Base-by-base conservation (phyloP, 2,888 invertebrate species). In the Melanotus villosus region DNA sequence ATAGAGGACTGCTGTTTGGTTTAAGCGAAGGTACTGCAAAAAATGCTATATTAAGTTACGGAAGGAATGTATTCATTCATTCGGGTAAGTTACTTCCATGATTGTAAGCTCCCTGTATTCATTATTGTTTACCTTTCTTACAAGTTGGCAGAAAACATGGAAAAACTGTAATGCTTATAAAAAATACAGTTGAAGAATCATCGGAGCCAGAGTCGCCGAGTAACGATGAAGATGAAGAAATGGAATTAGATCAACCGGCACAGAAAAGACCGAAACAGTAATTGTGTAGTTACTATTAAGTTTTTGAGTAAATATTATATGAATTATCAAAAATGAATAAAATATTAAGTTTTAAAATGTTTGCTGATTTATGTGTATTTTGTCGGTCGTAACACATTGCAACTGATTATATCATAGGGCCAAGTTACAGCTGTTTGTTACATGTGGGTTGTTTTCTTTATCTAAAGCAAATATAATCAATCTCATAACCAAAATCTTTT, bases 21-120 rank as follows among this genome's bases (percentile, higher is more conserved):
- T 83, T 94, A 2, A 91, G 89, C 56, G 90, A 90, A 80, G 88
- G 88, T 75, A 90, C 92, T 80, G 89, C 92, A 36, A 90, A 92
- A 81, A 89, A 89, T 79, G 87, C 90, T 0, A 85, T 94, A 30
- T 85, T 76, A 84, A 85, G 74, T 88, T 89, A 78, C 86, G 90
- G 77, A 26, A 86, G 90, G 30, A 86, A 86, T 78, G 85, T 93
- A 0, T 88, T 90, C 73, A 79, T 92, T 3, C 90, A 89, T 85
- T 89, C 92, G 71, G 88, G 92, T 88, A 86, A 86, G 80, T 30
- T 16, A n/a, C n/a, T n/a, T n/a, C n/a, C n/a, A n/a, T n/a, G n/a
- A n/a, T n/a, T n/a, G n/a, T n/a, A n/a, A n/a, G n/a, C n/a, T n/a
- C n/a, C n/a, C n/a, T n/a, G n/a, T n/a, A n/a, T n/a, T n/a, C n/a